phyloP scores from a whole-genome alignment of 2,888 invertebrate genomes.

The Acanthosoma haemorrhoidale region DNA sequence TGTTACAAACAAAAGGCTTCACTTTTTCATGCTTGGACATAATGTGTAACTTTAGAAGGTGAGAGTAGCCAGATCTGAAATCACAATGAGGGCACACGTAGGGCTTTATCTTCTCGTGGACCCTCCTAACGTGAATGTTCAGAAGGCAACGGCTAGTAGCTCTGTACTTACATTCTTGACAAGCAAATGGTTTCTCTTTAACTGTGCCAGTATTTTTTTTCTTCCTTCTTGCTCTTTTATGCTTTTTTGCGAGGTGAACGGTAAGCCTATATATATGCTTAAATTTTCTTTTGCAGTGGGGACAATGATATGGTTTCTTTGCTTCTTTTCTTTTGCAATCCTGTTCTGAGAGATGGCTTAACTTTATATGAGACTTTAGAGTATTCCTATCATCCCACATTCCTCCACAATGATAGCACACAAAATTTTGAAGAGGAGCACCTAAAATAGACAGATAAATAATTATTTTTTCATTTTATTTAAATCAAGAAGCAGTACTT shows the following conservation, averaged over 20 bases:
- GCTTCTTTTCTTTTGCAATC: not conserved
- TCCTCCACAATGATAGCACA: not conserved
- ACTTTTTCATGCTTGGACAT: not conserved
- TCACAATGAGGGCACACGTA: not conserved
- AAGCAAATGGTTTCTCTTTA: not conserved
- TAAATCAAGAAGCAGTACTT: too few species aligned
- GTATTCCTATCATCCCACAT: not conserved
- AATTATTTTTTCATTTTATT: too few species aligned
- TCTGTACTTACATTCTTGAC: not conserved
- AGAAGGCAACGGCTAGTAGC: not conserved
- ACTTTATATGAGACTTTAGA: not conserved
- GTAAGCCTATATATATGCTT: not conserved
- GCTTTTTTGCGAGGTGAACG: not conserved
- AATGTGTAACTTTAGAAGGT: not conserved
- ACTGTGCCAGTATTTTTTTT: not conserved
- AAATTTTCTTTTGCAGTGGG: not conserved
- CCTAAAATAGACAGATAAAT: too few species aligned
- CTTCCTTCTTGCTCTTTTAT: not conserved
- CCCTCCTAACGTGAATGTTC: not conserved
- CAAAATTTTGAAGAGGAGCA: not conserved
- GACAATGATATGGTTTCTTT: not conserved
- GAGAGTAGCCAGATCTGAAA: not conserved
- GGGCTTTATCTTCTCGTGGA: not conserved
- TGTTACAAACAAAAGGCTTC: not conserved
- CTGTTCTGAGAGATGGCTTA: not conserved